phyloP scores from a whole-genome alignment of 2,797 vertebrate species.

The Peromyscus aztecus region DNA sequence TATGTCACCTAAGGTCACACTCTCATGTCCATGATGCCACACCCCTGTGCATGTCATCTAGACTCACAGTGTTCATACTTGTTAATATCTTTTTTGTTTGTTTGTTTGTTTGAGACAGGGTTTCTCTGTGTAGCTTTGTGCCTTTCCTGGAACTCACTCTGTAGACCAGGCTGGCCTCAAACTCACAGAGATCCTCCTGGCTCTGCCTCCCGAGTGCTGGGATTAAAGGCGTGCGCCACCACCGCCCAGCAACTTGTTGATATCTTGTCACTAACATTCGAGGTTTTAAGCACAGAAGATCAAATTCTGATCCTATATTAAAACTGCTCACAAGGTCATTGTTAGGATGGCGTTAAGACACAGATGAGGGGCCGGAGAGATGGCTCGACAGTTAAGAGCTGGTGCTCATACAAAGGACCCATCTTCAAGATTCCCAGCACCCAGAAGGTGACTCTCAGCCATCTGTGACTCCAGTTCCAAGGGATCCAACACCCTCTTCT shows the following conservation, averaged over 20 bases:
- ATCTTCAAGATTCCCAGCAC: not conserved
- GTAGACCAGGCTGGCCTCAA: too few relatives aligned
- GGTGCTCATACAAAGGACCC: not conserved
- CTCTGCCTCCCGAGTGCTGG: too few relatives aligned
- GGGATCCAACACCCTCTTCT: not conserved
- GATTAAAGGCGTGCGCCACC: too few relatives aligned
- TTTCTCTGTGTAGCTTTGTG: too few relatives aligned
- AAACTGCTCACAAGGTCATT: conserved; percentile 19
- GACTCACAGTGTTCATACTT: not conserved
- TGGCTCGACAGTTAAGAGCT: too few relatives aligned
- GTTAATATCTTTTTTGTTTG: not conserved
- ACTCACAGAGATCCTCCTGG: too few relatives aligned
- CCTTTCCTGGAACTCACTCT: too few relatives aligned
- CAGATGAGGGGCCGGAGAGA: not conserved
- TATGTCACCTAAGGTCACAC: not conserved
- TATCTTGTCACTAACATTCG: not conserved
- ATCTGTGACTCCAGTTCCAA: too few relatives aligned
- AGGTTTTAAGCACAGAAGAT: not conserved
- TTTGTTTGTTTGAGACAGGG: too few relatives aligned
- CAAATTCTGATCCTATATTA: conserved; percentile 22
- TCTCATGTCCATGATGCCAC: too few relatives aligned
- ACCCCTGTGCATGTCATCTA: not conserved
- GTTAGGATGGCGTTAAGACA: not conserved
- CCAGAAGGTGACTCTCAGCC: not conserved
- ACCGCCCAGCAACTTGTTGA: not conserved